phyloP scores from a whole-genome alignment of 2,888 invertebrate genomes.

The Scaeva pyrastri region DNA sequence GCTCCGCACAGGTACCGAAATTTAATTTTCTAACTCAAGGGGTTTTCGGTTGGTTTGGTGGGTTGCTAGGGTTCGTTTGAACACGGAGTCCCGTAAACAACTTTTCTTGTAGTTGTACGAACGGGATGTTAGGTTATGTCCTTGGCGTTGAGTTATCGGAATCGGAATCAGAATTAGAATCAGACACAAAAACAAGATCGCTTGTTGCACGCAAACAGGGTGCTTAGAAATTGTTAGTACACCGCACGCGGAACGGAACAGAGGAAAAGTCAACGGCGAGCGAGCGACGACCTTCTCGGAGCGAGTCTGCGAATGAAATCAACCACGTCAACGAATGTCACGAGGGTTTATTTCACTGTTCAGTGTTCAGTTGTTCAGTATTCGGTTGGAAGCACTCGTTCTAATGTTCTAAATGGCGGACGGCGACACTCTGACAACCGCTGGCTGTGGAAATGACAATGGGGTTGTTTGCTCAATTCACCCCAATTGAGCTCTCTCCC shows the following conservation, averaged over 20 bases:
- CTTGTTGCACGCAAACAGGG: constrained; percentile 63
- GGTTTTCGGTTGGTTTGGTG: background rate
- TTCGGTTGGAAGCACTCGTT: constrained; percentile 53
- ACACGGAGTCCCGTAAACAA: constrained; percentile 26
- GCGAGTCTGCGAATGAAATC: constrained; percentile 74
- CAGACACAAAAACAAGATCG: constrained; percentile 46
- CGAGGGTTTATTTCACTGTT: constrained; percentile 70
- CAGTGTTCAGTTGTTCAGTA: background rate
- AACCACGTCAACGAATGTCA: constrained; percentile 73
- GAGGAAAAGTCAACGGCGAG: constrained; percentile 26
- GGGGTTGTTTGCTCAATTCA: constrained; percentile 75
- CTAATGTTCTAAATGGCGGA: constrained; percentile 70
- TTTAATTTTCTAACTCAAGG: constrained; percentile 60
- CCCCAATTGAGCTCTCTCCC: constrained; percentile 69
- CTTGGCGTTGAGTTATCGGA: constrained; percentile 44
- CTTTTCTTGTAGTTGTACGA: constrained; percentile 41
- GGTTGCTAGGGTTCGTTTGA: background rate
- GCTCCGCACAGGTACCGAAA: constrained; percentile 56
- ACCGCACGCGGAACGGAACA: constrained; percentile 53
- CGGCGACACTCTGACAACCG: constrained; percentile 33
- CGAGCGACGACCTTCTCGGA: constrained; percentile 73
- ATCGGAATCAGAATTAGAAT: too few species aligned
- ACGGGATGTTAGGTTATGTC: constrained; percentile 4
- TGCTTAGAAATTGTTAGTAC: constrained; percentile 27
- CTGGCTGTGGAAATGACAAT: constrained; percentile 65